phyloP scores from a whole-genome alignment of 2,113 vertebrate species.

The Xerus inauris region DNA sequence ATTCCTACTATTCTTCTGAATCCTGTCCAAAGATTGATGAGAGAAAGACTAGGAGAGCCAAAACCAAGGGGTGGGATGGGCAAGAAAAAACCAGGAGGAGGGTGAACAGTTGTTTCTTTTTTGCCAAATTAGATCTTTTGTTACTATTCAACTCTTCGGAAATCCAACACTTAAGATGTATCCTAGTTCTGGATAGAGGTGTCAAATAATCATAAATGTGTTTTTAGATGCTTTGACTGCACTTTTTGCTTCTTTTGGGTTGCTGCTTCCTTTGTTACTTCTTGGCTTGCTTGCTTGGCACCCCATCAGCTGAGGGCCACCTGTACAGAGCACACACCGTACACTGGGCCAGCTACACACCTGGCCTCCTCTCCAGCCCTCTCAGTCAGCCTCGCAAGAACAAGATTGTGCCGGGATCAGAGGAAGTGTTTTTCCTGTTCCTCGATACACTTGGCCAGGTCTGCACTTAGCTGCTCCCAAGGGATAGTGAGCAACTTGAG shows the following conservation, averaged over 20 bases:
- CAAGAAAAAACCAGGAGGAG: neutral
- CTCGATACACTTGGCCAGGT: fast-evolving
- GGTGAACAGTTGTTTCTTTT: neutral
- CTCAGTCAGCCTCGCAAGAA: neutral
- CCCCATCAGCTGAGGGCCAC: neutral
- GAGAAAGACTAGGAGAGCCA: neutral
- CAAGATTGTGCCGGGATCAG: neutral
- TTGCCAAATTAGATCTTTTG: neutral
- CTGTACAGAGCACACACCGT: fast-evolving
- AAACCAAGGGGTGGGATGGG: neutral
- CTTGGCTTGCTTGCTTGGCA: neutral
- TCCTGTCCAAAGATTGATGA: neutral
- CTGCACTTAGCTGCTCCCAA: neutral
- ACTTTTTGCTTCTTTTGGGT: neutral
- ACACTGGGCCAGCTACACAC: too few species aligned
- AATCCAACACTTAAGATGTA: neutral
- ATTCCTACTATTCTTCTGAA: neutral
- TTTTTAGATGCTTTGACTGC: neutral
- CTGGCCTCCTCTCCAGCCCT: neutral
- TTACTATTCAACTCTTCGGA: neutral
- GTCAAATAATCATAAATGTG: fast-evolving
- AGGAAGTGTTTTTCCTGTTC: too few species aligned
- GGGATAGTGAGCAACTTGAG: neutral
- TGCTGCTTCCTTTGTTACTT: neutral
- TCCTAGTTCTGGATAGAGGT: neutral